Evolutionary conservation across 30 jellyfish, hydroid and myxozoan species (phyloP), one percentile per base, ranked within the genome.

Genomic region (Pelagia noctiluca): DNA sequence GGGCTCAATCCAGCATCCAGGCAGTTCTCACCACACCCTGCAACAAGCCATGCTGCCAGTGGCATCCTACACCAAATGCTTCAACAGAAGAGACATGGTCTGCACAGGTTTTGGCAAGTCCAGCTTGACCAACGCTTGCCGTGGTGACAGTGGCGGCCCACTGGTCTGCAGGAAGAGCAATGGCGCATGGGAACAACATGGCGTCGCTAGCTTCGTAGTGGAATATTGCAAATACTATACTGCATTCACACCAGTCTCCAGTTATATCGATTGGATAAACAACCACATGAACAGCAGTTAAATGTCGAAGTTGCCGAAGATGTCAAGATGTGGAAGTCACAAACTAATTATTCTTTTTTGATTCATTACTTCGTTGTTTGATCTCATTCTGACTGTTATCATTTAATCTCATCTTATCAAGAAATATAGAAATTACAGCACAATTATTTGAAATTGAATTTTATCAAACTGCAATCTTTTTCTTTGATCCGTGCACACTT

Each of bases 111-210:
- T 54, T 63, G 97, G 97, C 21, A 62, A 38, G 37, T 42, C 78
- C 1, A 74, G 84, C 88, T 75, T 46, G 35, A 71, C 80, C 52
- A 88, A 78, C 48, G 97, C 93, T 0, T 90, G 97, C 66, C 89
- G 88, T 24, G 97, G 96, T 3, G 97, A 90, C 61, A 81, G 89
- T 73, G 97, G 97, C 2, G 97, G 97, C 13, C 97, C 97, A 29
- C 63, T 83, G 13, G 97, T 79, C 2, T 90, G 97, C 92, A 78
- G 83, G 62, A 67, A 76, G 35, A 78, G 69, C 34, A 86, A 83
- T 28, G 96, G 96, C 19, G 32, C 69, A n/a, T 90, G 97, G 97
- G 89, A 47, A 54, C 89, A 80, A 46, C 97, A 90, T 19, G 97
- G 97, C 31, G 96, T 84, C 28, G 97, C 92, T 31, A 90, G 97